Evolutionary conservation across 2,797 vertebrate genomes (phyloP), one percentile per base, ranked within the genome.

Genomic region (Pseudochirops cupreus): DNA sequence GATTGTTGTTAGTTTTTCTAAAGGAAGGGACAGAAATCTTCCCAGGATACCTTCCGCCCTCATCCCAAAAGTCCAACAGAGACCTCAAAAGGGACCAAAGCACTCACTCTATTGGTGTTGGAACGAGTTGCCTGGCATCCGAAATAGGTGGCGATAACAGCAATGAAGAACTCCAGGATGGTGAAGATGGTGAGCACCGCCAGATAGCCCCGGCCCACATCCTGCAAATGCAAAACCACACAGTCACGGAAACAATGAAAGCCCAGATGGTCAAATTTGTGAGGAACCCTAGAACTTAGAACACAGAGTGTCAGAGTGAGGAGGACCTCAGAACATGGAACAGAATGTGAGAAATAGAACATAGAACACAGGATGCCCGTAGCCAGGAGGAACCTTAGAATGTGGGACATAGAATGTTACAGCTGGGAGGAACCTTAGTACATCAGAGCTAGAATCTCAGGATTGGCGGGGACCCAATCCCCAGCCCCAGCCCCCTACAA

Each of bases 141-240:
- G 46, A 98, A 99, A 56, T 98, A 97, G 5, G 98, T 98, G 0
- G 98, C 98, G 53, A 98, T 97, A 87, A 98, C 98, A 0, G 98
- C 97, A 0, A 98, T 97, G 97, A 98, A 98, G 98, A 99, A 98
- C 94, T 99, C 98, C 97, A 98, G 98, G 95, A 99, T 90, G 91
- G 98, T 98, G 97, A 99, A 98, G 98, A 98, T 98, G 96, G 98
- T 98, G 31, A 98, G 97, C 67, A 98, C 98, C 0, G 98, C 98
- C 91, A 98, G 98, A 53, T 98, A 98, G 58, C 98, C 98, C 0
- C 98, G 98, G 94, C 98, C 98, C 95, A 98, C 98, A 4, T 98
- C 98, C 98, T 99, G 96, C 97, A 59, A 89, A 93, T 82, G 93
- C 31, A 91, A 90, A 95, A 14, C 24, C 26, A 21, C 52, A 55